Evolutionary conservation across 2,888 invertebrate genomes (phyloP), one percentile per base, ranked within the genome.

Genomic region (Heteropelma amictum): DNA sequence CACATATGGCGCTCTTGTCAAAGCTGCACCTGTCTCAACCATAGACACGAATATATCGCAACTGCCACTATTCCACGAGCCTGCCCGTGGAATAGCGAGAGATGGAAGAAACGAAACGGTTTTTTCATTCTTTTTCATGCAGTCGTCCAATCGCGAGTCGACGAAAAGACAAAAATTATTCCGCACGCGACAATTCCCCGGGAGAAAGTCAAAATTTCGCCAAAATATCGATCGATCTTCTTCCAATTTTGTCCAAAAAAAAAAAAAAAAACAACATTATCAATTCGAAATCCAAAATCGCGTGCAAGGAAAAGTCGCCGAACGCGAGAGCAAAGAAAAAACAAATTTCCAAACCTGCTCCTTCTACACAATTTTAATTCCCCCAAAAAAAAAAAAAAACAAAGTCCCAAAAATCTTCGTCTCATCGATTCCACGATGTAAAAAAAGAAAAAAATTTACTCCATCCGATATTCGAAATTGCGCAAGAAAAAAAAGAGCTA

Each of bases 1-100:
- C 63, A 79, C 83, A 83, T 84, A 84, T 84, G 84, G 84, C 67
- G 54, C 54, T 75, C 51, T 30, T 56, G 10, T 21, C 56, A 17
- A 47, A 33, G 53, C 19, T 75, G 63, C 78, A 78, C 78, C 78
- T 78, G 78, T 64, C 65, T 8, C 30, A 19, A n/a, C 14, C 45
- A 35, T 45, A 51, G 42, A 38, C 19, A 26, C 26, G 26, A 63
- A 54, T 64, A 63, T 70, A 67, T 42, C 69, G 67, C 77, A 78
- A 78, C 76, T 76, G 76, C 45, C 67, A 74, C 74, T 76, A 70
- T 72, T 74, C 49, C 69, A 68, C 38, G 74, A 71, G 51, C 65
- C 40, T 26, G 61, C 45, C 30, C 17, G 63, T 14, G 5, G 23
- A 4, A 8, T 33, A 63, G 14, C n/a, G 35, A 58, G 26, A 65